These are phyloP conservation scores for Drosophila asahinai DNA, from an alignment of 1,140 invertebrate genomes.

Conservation along the genomic window DNA sequence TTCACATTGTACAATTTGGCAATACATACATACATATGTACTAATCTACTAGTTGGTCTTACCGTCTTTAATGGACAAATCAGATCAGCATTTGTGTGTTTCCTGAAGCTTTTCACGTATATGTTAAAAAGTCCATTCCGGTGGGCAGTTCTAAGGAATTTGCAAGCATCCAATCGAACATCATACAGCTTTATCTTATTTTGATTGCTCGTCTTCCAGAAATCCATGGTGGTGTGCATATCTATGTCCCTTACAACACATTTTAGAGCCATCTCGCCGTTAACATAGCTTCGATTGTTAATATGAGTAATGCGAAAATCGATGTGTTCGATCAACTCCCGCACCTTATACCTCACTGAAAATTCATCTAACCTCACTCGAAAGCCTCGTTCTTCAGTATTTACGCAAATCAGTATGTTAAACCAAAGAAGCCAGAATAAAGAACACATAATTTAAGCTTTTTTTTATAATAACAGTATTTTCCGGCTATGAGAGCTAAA, in stretches of 20 bases:
- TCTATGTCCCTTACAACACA: constrained; percentile 13
- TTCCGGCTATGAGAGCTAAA: neutral
- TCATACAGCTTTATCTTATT: constrained; percentile 42
- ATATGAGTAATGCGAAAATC: constrained; percentile 19
- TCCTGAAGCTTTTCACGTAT: constrained; percentile 31
- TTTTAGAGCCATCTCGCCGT: constrained; percentile 15
- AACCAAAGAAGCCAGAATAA: constrained; percentile 17
- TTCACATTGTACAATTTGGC: neutral
- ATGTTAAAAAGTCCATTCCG: constrained; percentile 44
- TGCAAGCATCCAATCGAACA: constrained; percentile 35
- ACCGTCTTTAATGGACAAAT: constrained; percentile 43
- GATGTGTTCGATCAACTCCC: constrained; percentile 10
- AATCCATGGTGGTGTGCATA: constrained; percentile 35
- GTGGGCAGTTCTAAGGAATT: constrained; percentile 37
- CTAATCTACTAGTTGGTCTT: neutral
- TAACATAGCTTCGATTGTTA: constrained; percentile 29
- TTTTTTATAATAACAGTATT: constrained; percentile 7
- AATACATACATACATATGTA: neutral
- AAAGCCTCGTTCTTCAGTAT: constrained; percentile 28
- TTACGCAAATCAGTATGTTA: neutral
- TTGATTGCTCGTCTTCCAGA: constrained; percentile 15
- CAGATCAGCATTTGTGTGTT: constrained; percentile 18
- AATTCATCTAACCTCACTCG: constrained; percentile 41
- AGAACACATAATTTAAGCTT: constrained; percentile 13
- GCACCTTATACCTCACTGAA: constrained; percentile 7